phyloP scores from a whole-genome alignment of 1,140 invertebrate genomes.

The Heliconius eleuchia region DNA sequence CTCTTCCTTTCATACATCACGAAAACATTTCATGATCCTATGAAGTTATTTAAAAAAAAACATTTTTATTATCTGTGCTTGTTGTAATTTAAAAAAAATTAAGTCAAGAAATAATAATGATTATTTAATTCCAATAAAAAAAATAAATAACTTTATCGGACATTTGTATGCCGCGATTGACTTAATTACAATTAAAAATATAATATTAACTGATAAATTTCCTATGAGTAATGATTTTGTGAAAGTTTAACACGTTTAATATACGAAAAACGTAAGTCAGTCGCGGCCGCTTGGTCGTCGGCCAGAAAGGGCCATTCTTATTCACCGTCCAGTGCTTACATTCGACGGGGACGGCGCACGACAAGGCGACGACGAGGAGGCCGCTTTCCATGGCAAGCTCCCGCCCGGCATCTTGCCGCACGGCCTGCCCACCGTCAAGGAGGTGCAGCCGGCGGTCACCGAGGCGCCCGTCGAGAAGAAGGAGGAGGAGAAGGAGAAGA shows the following conservation, averaged over 20 bases:
- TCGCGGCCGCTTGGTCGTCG: constrained; percentile 42
- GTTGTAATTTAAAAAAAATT: neutral
- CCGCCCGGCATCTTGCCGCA: constrained; percentile 95
- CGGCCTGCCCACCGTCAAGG: constrained; percentile 96
- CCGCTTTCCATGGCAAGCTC: constrained; percentile 90
- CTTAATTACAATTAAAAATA: constrained; percentile 15
- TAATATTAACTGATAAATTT: neutral
- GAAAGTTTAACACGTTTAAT: neutral
- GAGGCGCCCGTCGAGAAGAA: constrained; percentile 89
- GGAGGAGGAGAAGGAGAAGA: constrained; percentile 84
- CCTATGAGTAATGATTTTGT: neutral
- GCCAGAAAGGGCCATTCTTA: constrained; percentile 84
- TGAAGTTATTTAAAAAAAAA: constrained; percentile 14
- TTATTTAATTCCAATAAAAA: neutral
- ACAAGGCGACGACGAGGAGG: constrained; percentile 97
- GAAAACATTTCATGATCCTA: constrained; percentile 8
- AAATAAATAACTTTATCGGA: constrained; percentile 37
- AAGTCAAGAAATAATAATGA: neutral
- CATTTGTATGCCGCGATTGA: constrained; percentile 30
- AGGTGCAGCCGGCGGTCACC: constrained; percentile 94
- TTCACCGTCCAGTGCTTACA: constrained; percentile 98
- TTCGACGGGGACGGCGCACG: constrained; percentile 92
- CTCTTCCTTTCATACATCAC: constrained; percentile 11
- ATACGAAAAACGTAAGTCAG: constrained; percentile 32
- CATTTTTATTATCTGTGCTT: neutral